Percentiles rank a stretch among this genome's conserved stretches.
These are phyloP conservation scores for Caerostris darwini DNA, from an alignment of 1,140 invertebrate species.

Conservation along the genomic window DNA sequence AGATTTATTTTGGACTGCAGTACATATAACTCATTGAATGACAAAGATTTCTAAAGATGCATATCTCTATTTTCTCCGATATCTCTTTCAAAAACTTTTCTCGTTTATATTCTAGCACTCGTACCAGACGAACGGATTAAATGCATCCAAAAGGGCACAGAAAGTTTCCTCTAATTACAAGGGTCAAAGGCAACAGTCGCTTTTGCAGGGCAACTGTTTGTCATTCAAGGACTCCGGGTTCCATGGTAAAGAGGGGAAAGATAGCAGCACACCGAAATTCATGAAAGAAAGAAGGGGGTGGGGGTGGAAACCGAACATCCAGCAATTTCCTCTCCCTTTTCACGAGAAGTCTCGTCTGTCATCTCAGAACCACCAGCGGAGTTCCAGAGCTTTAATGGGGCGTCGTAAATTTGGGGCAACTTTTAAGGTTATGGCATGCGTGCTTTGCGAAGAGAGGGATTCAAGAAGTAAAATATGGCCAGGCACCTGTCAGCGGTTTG, in stretches of 20 bases:
- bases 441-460: neutral
- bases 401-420: conserved; percentile 74
- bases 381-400: conserved; percentile 74
- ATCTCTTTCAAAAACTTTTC: neutral
- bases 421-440: conserved; percentile 68
- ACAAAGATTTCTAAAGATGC: neutral
- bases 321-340: conserved; percentile 74
- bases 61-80: neutral
- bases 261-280: neutral
- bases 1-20: neutral
- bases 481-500: conserved; percentile 71
- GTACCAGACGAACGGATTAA: neutral
- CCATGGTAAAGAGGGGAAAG: neutral
- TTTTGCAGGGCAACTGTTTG: conserved; percentile 52
- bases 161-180: conserved; percentile 56
- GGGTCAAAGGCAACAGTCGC: conserved; percentile 34
- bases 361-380: conserved; percentile 41
- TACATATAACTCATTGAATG: neutral
- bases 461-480: conserved; percentile 67
- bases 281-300: neutral
- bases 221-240: conserved; percentile 40
- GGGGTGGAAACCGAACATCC: conserved; percentile 4
- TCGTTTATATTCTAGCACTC: neutral
- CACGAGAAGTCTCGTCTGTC: conserved; percentile 40
- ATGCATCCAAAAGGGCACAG: neutral